These are phyloP conservation scores for Antennarius maculatus DNA, from an alignment of 2,797 vertebrate genomes.

Conservation along the genomic window DNA sequence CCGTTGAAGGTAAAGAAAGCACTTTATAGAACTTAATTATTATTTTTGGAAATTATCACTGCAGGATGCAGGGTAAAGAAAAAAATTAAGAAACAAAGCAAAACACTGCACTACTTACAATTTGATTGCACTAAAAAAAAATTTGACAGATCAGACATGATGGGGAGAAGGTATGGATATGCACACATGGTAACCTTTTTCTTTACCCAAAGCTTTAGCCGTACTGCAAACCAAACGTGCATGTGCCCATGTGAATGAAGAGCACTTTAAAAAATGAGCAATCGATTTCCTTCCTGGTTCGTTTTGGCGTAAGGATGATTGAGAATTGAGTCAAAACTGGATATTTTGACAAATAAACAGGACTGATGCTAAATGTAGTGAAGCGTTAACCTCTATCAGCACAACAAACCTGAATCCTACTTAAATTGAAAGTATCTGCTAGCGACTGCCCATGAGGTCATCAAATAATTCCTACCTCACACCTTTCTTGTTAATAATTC, in stretches of 20 bases:
- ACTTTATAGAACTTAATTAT: constrained; percentile 62
- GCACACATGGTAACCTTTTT: constrained; percentile 29
- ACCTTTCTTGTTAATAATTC: neutral
- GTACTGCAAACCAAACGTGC: constrained; percentile 38
- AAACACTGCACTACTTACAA: constrained; percentile 63
- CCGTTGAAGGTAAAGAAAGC: constrained; percentile 48
- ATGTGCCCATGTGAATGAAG: constrained; percentile 28
- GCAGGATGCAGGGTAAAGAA: neutral
- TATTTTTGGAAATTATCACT: constrained; percentile 20
- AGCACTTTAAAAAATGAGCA: constrained; percentile 53
- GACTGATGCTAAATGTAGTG: constrained; percentile 32
- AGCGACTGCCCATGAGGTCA: too few species aligned
- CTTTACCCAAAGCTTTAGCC: constrained; percentile 25
- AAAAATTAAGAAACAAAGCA: constrained; percentile 26
- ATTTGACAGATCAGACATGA: constrained; percentile 31
- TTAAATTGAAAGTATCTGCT: too few species aligned
- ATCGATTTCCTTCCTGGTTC: constrained; percentile 10
- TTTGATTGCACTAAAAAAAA: constrained; percentile 61
- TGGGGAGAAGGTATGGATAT: constrained; percentile 20
- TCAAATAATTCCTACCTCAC: too few species aligned
- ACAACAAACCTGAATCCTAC: neutral
- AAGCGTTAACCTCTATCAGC: constrained; percentile 10
- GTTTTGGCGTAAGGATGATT: constrained; percentile 15
- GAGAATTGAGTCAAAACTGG: constrained; percentile 15
- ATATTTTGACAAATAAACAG: constrained; percentile 16